These are phyloP conservation scores for Leptopterna dolabrata DNA, from an alignment of 2,888 invertebrate species.

Conservation along the genomic window DNA sequence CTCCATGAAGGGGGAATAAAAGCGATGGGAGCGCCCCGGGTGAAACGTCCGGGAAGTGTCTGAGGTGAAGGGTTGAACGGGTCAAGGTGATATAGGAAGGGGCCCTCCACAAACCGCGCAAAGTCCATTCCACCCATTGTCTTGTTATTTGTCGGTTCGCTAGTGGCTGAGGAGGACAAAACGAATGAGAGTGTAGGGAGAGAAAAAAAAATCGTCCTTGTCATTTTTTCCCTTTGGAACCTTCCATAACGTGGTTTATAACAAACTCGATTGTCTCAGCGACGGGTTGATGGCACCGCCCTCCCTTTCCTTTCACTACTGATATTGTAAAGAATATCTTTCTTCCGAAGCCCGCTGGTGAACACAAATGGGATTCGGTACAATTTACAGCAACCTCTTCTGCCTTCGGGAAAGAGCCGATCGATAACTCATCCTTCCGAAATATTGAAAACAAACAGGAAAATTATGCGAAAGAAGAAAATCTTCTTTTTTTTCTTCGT, in stretches of 20 bases:
- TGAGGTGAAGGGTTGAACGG: slow-evolving; percentile 1
- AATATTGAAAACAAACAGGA: slow-evolving; percentile 14
- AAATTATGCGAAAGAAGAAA: background rate
- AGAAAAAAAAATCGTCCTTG: slow-evolving; percentile 30
- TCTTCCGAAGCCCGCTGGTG: slow-evolving; percentile 2
- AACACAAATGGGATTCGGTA: slow-evolving; percentile 23
- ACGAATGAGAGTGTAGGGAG: background rate
- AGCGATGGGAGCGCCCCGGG: slow-evolving; percentile 28
- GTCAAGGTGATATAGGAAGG: slow-evolving; percentile 5
- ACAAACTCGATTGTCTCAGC: slow-evolving; percentile 49
- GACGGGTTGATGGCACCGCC: slow-evolving; percentile 35
- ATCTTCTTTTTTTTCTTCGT: background rate
- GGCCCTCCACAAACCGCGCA: background rate
- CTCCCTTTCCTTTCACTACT: slow-evolving; percentile 22
- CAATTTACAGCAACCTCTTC: slow-evolving; percentile 27
- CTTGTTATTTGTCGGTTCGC: slow-evolving; percentile 11
- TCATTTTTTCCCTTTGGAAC: slow-evolving; percentile 44
- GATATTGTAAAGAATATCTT: slow-evolving; percentile 46
- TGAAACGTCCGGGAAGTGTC: background rate
- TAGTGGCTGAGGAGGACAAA: background rate
- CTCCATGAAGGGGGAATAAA: background rate
- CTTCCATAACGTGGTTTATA: slow-evolving; percentile 42
- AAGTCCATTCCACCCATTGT: slow-evolving; percentile 15
- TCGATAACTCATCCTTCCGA: background rate
- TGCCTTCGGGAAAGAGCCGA: background rate